Conservation (phyloP, 2,113 vertebrate species). For the Nannospalax galili region DNA sequence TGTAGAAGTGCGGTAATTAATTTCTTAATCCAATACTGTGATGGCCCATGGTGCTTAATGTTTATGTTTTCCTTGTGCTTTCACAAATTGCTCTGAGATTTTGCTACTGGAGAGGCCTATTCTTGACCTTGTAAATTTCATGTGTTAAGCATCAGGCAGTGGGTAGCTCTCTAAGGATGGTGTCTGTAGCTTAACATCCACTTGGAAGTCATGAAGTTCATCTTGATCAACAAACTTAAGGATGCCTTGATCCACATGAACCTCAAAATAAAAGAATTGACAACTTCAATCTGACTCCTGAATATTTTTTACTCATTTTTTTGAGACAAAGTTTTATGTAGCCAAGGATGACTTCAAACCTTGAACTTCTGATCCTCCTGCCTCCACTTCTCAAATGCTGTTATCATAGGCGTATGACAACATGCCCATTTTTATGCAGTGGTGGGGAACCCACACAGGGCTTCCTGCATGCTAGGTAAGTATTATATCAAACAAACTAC, state of each 20-base stretch:
- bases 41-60: not conserved
- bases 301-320: not conserved
- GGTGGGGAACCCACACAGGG: not conserved
- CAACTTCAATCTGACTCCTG: not conserved
- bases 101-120: not conserved
- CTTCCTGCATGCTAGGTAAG: not conserved
- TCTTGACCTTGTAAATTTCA: not conserved
- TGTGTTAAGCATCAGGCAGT: not conserved
- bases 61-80: conserved; percentile 24
- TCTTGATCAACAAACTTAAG: not conserved
- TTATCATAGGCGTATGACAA: not conserved
- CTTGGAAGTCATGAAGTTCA: conserved; percentile 28
- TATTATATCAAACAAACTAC: not conserved
- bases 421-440: not conserved
- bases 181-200: not conserved
- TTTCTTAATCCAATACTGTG: conserved; percentile 56
- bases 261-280: not conserved
- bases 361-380: not conserved
- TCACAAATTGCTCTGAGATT: not conserved
- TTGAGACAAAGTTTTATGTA: not conserved
- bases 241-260: not conserved
- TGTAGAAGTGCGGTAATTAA: conserved; percentile 21
- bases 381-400: not conserved
- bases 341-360: not conserved
- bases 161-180: not conserved